A percentile compares a stretch with the other conserved stretches of the same genome.
Evolutionary conservation across 1,140 invertebrate species (phyloP).

Genomic region (Scaptomyza pallida): DNA sequence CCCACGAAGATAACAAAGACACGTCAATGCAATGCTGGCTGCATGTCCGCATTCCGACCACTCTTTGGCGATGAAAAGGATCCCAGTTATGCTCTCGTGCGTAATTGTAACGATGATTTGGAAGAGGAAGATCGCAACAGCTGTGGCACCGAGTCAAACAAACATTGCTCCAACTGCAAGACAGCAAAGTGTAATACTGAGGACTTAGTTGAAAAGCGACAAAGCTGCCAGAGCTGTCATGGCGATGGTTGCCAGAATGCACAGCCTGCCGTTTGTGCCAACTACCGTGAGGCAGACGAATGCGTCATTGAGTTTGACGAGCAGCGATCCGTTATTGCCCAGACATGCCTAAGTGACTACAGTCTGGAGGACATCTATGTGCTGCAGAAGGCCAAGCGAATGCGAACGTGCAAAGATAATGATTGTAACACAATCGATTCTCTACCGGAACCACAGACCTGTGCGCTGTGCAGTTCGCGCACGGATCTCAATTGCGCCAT

Average conservation of each 20-base stretch:
- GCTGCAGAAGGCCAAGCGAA: conserved; percentile 52
- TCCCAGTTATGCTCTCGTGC: conserved; percentile 61
- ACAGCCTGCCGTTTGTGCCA: conserved; percentile 39
- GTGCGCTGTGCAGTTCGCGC: conserved; percentile 67
- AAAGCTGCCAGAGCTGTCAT: conserved; percentile 63
- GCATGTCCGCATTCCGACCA: conserved; percentile 63
- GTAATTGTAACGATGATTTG: conserved; percentile 69
- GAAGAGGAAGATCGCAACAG: conserved; percentile 60
- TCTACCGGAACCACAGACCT: conserved; percentile 49
- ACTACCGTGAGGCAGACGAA: conserved; percentile 60
- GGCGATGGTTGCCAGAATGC: conserved; percentile 64
- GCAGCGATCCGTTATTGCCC: conserved; percentile 29
- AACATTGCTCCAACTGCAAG: conserved; percentile 52
- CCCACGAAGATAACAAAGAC: conserved; percentile 37
- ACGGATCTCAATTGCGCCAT: conserved; percentile 68
- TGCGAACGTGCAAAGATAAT: conserved; percentile 53
- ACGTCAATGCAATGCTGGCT: conserved; percentile 59
- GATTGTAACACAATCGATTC: conserved; percentile 67
- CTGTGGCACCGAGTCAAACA: conserved; percentile 46
- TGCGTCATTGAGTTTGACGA: conserved; percentile 73
- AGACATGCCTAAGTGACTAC: conserved; percentile 62
- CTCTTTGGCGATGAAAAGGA: conserved; percentile 48
- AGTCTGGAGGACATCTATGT: conserved; percentile 59
- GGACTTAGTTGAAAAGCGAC: conserved; percentile 57
- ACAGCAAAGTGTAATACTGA: conserved; percentile 55